Evolutionary conservation across 2,113 vertebrate species (phyloP).

Genomic region (Grantiella picta): DNA sequence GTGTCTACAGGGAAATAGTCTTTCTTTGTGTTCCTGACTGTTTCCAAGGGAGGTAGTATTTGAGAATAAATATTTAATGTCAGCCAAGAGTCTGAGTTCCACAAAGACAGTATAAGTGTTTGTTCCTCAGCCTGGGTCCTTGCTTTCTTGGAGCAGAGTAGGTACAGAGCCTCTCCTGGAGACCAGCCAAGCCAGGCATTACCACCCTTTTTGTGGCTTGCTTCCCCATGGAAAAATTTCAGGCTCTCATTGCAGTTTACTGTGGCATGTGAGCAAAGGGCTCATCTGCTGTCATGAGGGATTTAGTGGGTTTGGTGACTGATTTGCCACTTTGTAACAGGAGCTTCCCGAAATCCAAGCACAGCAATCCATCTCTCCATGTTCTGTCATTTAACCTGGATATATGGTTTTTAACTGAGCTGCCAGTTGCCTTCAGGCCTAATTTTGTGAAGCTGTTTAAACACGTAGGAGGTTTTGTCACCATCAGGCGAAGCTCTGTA

Average conservation of each 20-base stretch:
- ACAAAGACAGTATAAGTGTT: not conserved
- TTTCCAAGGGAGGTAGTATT: not conserved
- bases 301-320: not conserved
- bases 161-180: not conserved
- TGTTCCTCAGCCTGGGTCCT: not conserved
- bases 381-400: not conserved
- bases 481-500: not conserved
- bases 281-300: not conserved
- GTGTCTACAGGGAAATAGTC: not conserved
- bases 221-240: not conserved
- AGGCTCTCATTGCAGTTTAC: not conserved
- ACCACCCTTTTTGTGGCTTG: not conserved
- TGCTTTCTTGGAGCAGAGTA: not conserved
- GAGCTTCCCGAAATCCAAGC: not conserved
- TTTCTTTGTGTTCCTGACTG: not conserved
- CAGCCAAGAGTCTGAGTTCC: not conserved
- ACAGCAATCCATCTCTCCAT: not conserved
- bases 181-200: not conserved
- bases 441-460: not conserved
- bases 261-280: not conserved
- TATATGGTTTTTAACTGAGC: not conserved
- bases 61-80: not conserved
- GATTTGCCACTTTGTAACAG: not conserved
- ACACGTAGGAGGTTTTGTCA: not conserved
- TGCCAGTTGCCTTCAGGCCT: not conserved